Evolutionary conservation across 1,140 invertebrate genomes (phyloP), one percentile per base, ranked within the genome.

Genomic region (Listronotus bonariensis): DNA sequence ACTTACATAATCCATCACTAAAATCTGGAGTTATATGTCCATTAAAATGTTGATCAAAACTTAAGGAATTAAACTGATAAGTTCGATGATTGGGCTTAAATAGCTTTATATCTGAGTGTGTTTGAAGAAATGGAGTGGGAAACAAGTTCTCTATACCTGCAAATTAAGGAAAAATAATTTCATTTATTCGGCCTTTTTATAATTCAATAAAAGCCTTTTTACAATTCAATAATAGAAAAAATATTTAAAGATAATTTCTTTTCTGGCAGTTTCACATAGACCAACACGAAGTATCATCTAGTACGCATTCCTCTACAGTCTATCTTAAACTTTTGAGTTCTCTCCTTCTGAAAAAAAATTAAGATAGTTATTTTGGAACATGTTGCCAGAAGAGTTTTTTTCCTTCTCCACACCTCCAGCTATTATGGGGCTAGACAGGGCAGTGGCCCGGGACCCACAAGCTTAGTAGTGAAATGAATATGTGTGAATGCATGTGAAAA

Each of bases 11-110:
- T 36, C 71, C 71, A 54, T 71, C 56, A 31, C 68, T 71, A 52
- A 67, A 73, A 70, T 72, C 70, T 5, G 72, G 71, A 10, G 70
- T 73, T 12, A 72, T 31, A 57, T 72, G 65, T 5, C 57, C 69
- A 40, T 46, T 7, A 40, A 15, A 38, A 10, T 51, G 9, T 10
- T 45, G 40, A 18, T 31, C 45, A 31, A 57, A 40, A 26, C 15
- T 12, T 8, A 32, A 15, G 18, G 53, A 49, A 34, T 18, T 48
- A 18, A 18, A 36, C 15, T 42, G 4, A 18, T 26, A 45, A n/a
- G 7, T 1, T n/a, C 42, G 11, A 31, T 32, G 6, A 20, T 57
- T 42, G 1, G 18, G 18, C 6, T 57, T 26, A 26, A 26, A 26
- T 26, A 15, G 6, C 1, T 15, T 38, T 15, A 56, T 31, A 14